Conservation (phyloP, 2,888 invertebrate species). For the Zeuzera pyrina region DNA sequence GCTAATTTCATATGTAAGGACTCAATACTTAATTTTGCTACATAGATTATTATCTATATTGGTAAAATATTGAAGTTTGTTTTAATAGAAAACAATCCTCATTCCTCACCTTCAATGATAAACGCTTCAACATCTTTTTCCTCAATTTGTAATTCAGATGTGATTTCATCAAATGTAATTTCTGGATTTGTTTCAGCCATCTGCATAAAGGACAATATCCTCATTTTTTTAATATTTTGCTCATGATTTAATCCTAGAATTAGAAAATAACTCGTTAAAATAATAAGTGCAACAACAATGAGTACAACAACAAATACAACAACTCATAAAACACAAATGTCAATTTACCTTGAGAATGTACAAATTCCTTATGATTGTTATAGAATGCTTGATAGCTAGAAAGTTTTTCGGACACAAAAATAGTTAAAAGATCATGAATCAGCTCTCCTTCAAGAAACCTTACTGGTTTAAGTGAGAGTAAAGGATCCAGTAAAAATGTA, state of each 20-base stretch:
- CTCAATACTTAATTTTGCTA: too few relatives aligned
- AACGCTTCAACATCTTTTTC: slow-evolving; percentile 95
- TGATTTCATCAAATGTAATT: slow-evolving; percentile 91
- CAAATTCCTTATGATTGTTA: slow-evolving; percentile 92
- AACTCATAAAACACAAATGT: slow-evolving; percentile 1
- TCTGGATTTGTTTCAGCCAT: slow-evolving; percentile 95
- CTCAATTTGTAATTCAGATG: slow-evolving; percentile 88
- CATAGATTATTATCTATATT: too few relatives aligned
- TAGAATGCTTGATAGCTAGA: slow-evolving; percentile 95
- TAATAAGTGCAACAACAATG: too few relatives aligned
- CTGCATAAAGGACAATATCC: slow-evolving; percentile 97
- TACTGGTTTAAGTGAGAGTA: slow-evolving; percentile 94
- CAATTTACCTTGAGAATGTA: slow-evolving; percentile 76
- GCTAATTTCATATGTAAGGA: too few relatives aligned
- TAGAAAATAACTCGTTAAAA: too few relatives aligned
- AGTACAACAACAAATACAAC: not conserved
- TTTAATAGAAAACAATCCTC: too few relatives aligned
- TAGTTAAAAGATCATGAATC: slow-evolving; percentile 93
- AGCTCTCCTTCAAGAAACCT: slow-evolving; percentile 95
- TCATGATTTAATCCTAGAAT: slow-evolving; percentile 88
- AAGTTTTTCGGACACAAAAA: slow-evolving; percentile 95
- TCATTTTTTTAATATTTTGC: slow-evolving; percentile 97
- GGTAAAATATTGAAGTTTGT: too few relatives aligned
- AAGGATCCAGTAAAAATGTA: slow-evolving; percentile 95
- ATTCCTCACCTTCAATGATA: slow-evolving; percentile 96